phyloP scores from a whole-genome alignment of 2,797 vertebrate genomes.

The Crax fasciolata region DNA sequence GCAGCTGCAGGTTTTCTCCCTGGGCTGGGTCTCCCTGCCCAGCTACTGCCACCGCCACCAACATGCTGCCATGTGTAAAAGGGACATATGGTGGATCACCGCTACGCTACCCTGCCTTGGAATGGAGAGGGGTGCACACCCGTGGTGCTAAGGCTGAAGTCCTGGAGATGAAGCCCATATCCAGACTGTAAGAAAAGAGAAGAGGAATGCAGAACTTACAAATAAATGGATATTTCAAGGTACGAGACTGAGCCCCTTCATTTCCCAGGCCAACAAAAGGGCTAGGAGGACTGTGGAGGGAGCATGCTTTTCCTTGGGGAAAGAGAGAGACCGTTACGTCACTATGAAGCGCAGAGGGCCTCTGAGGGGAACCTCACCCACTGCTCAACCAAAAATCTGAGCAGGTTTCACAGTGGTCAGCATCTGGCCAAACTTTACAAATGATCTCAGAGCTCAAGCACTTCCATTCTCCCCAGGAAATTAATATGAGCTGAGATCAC shows the following conservation, averaged over 20 bases:
- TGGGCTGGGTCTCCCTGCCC: constrained; percentile 41
- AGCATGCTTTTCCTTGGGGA: constrained; percentile 56
- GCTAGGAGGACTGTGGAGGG: constrained; percentile 51
- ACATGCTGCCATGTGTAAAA: background rate
- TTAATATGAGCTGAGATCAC: background rate
- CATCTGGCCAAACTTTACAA: background rate
- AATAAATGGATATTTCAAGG: constrained; percentile 68
- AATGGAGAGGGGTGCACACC: constrained; percentile 39
- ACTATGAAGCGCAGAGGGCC: background rate
- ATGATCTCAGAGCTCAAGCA: background rate
- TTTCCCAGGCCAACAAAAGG: constrained; percentile 60
- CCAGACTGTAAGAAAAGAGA: constrained; percentile 76
- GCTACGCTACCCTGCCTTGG: constrained; percentile 65
- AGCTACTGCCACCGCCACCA: background rate
- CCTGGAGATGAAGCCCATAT: constrained; percentile 67
- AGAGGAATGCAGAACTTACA: constrained; percentile 74
- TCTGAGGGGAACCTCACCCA: background rate
- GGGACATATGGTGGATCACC: background rate
- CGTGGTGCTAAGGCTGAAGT: constrained; percentile 60
- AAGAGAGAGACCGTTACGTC: constrained; percentile 57
- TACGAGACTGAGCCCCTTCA: constrained; percentile 50
- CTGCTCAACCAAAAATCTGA: constrained; percentile 34
- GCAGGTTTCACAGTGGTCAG: background rate
- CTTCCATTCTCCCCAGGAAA: constrained; percentile 12
- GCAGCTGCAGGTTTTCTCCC: background rate